Evolutionary conservation across 2,888 invertebrate genomes (phyloP), one percentile per base, ranked within the genome.

Genomic region (Tenthredo amoena): DNA sequence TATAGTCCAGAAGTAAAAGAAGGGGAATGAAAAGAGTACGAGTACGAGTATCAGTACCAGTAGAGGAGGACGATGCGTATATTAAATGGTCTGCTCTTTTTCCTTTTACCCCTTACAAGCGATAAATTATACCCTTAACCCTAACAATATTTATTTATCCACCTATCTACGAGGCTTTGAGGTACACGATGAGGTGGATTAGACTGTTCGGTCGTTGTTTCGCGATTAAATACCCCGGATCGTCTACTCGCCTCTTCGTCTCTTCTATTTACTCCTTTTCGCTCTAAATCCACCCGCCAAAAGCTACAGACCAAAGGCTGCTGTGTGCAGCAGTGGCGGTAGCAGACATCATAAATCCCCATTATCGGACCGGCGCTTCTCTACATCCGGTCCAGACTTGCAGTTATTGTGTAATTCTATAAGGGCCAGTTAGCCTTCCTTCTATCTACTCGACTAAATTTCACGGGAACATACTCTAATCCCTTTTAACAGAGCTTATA

Each of bases 321-420:
- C 65, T 26, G 26, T 26, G 26, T 26, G 26, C 65, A 12, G 31
- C 26, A 12, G 65, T 6, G 34, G 15, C 34, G 5, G 12, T 34
- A 62, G 50, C 85, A 65, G 86, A 85, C 85, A 86, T 87, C 90
- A 89, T 91, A 88, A 90, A 90, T 91, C 88, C 88, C 89, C 89
- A 89, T 91, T 90, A 89, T 90, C 89, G 87, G 87, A 87, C 85
- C 83, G 55, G 85, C 84, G 77, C 47, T 31, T 31, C 34, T 34
- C 77, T 55, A 55, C 77, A 87, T 89, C 89, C 88, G 88, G 87
- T 88, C 87, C 87, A 87, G 89, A 90, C 89, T 79, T 21, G 10
- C 47, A 12, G 77, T 77, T 77, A 77, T 77, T 77, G 50, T 77
- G 50, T 77, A 50, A 55, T 77, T 77, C 55, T 77, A 55, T 55